Percentiles rank a stretch among this genome's conserved stretches.
These are phyloP conservation scores for Melanargia galathea DNA, from an alignment of 2,888 invertebrate genomes.

Conservation along the genomic window DNA sequence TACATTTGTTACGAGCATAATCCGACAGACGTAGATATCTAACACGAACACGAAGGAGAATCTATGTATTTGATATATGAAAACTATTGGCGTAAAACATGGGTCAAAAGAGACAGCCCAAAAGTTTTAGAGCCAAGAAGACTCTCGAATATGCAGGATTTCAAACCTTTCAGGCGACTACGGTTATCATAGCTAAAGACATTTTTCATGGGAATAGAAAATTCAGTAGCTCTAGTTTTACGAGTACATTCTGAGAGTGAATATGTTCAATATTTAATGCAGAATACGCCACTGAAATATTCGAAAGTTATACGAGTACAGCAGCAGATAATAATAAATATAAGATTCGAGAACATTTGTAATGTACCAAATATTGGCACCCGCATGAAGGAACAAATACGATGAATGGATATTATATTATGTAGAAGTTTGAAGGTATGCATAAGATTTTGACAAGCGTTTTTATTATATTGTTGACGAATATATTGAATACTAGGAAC, in stretches of 20 bases:
- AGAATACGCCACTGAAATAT: background rate
- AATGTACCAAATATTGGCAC: background rate
- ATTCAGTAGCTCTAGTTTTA: slow-evolving; percentile 14
- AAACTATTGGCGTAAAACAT: slow-evolving; percentile 18
- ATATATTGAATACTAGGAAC: no score
- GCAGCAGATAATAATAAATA: background rate
- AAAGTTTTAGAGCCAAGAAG: slow-evolving; percentile 4
- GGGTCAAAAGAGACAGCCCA: slow-evolving; percentile 1
- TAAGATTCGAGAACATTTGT: background rate
- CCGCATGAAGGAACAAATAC: background rate
- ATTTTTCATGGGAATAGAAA: slow-evolving; percentile 11
- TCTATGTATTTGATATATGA: slow-evolving; percentile 12
- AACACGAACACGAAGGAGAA: slow-evolving; percentile 14
- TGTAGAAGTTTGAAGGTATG: slow-evolving; percentile 1
- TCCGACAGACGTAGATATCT: slow-evolving; percentile 35
- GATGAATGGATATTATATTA: background rate
- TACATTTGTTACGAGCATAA: slow-evolving; percentile 46
- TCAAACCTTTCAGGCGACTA: slow-evolving; percentile 18
- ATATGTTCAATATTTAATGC: slow-evolving; percentile 1
- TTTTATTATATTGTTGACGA: slow-evolving; percentile 1
- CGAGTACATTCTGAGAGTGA: background rate
- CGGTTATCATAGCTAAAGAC: slow-evolving; percentile 8
- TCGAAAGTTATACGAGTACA: background rate
- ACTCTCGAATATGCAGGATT: slow-evolving; percentile 2
- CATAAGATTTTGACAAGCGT: slow-evolving; percentile 7